Evolutionary conservation across 2,797 vertebrate species (phyloP), one percentile per base, ranked within the genome.

Genomic region (Falco novaeseelandiae): DNA sequence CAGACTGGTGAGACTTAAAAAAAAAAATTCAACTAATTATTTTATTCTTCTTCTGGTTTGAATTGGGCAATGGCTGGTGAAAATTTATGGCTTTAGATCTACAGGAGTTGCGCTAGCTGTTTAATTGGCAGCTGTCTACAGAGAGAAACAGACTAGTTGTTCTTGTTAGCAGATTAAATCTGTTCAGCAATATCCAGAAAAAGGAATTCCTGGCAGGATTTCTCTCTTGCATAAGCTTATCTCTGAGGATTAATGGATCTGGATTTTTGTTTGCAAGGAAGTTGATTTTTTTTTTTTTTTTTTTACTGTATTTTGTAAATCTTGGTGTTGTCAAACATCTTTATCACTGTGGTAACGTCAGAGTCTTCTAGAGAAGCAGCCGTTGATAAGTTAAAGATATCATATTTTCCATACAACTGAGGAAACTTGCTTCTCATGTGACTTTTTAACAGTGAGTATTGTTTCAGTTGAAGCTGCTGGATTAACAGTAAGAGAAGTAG

Each of bases 141-240:
- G 58, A 96, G 76, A 57, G 89, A 81, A 90, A 32, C 44, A 27
- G 61, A 54, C 54, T 51, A 10, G 48, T 48, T 91, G 61, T 78
- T 94, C 88, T 63, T 95, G 83, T 79, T 93, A 79, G 87, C 55
- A 90, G 55, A 67, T 90, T 40, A 38, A 46, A 55, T 59, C 83
- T 79, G 29, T 76, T 94, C 70, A 74, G 58, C 65, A 82, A 16
- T 32, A 46, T 42, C 25, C 11, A 81, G 48, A 72, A 87, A 79
- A 71, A 70, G 12, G 82, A 90, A 59, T 85, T 90, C 49, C 89
- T 92, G 92, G 89, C 87, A 88, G 89, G 69, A 88, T 86, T 96
- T 81, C 32, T 94, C 27, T 83, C 72, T 96, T 93, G 85, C 87
- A 62, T 91, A 91, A 96, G 65, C n/a, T 57, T 34, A 29, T 84